These are phyloP conservation scores for Triplophysa tibetana DNA, from an alignment of 2,113 vertebrate genomes.

Conservation along the genomic window DNA sequence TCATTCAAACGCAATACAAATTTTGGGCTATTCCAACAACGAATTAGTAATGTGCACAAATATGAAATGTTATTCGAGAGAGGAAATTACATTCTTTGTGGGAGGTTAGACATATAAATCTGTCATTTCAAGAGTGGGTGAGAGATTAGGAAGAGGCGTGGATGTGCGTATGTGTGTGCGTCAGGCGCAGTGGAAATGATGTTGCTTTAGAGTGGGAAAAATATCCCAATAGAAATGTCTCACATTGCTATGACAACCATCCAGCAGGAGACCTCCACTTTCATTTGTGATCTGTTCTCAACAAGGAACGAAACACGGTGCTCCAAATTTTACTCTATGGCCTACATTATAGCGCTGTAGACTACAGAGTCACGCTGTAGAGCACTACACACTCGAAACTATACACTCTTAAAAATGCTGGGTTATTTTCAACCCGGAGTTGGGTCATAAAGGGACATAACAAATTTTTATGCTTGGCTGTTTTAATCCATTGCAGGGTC, in stretches of 20 bases:
- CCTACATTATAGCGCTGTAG: not conserved
- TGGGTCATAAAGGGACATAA: too few species aligned
- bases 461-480: too few species aligned
- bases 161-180: conserved; percentile 22
- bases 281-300: conserved; percentile 39
- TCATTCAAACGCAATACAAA: not conserved
- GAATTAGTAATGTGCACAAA: not conserved
- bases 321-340: conserved; percentile 26
- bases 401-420: too few species aligned
- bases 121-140: conserved; percentile 29
- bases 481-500: too few species aligned
- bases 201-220: conserved; percentile 26
- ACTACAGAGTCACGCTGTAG: not conserved
- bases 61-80: not conserved
- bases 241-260: conserved; percentile 35
- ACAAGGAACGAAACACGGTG: conserved; percentile 19
- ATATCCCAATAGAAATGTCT: conserved; percentile 30
- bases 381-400: not conserved
- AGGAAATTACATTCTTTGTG: conserved; percentile 18
- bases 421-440: too few species aligned
- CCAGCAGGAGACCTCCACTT: conserved; percentile 32
- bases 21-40: not conserved
- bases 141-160: conserved; percentile 6
- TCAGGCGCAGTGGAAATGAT: conserved; percentile 9
- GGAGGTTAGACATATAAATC: conserved; percentile 31